Evolutionary conservation across 1,140 invertebrate genomes (phyloP).

Genomic region (Macrocentrus cingulum): DNA sequence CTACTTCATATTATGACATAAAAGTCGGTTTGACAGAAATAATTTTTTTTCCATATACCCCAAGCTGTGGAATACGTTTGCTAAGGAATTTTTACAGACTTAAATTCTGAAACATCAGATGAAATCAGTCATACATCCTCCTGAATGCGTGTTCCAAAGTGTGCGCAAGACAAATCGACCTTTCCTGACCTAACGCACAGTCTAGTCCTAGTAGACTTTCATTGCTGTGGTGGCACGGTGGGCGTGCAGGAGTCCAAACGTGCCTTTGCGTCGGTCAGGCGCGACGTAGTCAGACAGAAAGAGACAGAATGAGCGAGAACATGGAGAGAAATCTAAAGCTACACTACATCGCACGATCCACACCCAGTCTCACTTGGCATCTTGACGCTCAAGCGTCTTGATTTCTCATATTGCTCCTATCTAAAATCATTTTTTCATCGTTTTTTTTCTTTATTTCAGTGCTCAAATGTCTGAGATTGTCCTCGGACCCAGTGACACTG

Average conservation of each 20-base stretch:
- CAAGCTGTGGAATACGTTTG: too few species aligned
- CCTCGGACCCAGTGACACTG: slow-evolving; percentile 82
- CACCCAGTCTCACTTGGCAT: slow-evolving; percentile 13
- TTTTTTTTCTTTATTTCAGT: slow-evolving; percentile 68
- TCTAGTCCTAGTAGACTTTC: slow-evolving; percentile 21
- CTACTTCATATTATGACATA: too few species aligned
- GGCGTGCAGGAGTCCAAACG: neutral
- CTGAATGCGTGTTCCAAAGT: neutral
- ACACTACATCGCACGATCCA: slow-evolving; percentile 16
- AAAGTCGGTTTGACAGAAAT: too few species aligned
- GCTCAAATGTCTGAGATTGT: slow-evolving; percentile 86
- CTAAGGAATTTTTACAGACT: too few species aligned
- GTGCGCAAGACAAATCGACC: slow-evolving; percentile 17
- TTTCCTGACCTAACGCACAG: slow-evolving; percentile 31
- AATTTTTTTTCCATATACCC: too few species aligned
- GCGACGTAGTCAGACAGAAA: neutral
- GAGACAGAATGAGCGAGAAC: slow-evolving; percentile 6
- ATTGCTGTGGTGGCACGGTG: slow-evolving; percentile 26
- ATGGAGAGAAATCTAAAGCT: slow-evolving; percentile 5
- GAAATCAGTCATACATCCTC: too few species aligned
- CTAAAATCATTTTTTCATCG: neutral
- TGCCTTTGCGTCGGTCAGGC: neutral
- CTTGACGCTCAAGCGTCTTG: slow-evolving; percentile 3
- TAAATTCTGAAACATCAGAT: too few species aligned
- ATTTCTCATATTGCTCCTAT: neutral